phyloP scores from a whole-genome alignment of 2,797 vertebrate species.

The Cryptoblepharus egeriae region DNA sequence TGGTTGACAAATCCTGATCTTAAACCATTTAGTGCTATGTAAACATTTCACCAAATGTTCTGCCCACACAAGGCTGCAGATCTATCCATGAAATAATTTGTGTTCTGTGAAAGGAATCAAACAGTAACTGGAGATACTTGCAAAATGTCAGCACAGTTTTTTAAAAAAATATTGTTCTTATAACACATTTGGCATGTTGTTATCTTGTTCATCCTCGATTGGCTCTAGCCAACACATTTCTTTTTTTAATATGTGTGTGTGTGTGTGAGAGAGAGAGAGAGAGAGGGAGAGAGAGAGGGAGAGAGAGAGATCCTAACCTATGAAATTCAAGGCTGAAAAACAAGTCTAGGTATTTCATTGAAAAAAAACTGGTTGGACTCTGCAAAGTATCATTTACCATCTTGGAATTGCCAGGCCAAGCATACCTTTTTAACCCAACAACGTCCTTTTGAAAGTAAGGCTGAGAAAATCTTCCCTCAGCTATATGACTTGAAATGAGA shows the following conservation, averaged over 20 bases:
- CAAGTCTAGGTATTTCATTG: not conserved
- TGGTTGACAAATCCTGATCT: conserved; percentile 37
- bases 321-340: not conserved
- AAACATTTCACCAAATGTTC: conserved; percentile 27
- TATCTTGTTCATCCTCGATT: not conserved
- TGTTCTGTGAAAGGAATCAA: not conserved
- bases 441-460: not conserved
- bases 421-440: not conserved
- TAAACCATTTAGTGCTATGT: conserved; percentile 41
- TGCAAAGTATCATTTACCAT: not conserved
- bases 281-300: no score
- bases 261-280: not conserved
- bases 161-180: not conserved
- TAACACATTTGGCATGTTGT: not conserved
- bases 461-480: not conserved
- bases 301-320: no score
- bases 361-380: not conserved
- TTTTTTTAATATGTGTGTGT: not conserved
- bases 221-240: not conserved
- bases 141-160: not conserved
- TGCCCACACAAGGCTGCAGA: conserved; percentile 28
- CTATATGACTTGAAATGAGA: not conserved
- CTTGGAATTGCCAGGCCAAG: not conserved
- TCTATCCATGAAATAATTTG: conserved; percentile 14
- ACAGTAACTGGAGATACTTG: not conserved